phyloP scores from a whole-genome alignment of 2,113 vertebrate species.

The Cathartes aura region DNA sequence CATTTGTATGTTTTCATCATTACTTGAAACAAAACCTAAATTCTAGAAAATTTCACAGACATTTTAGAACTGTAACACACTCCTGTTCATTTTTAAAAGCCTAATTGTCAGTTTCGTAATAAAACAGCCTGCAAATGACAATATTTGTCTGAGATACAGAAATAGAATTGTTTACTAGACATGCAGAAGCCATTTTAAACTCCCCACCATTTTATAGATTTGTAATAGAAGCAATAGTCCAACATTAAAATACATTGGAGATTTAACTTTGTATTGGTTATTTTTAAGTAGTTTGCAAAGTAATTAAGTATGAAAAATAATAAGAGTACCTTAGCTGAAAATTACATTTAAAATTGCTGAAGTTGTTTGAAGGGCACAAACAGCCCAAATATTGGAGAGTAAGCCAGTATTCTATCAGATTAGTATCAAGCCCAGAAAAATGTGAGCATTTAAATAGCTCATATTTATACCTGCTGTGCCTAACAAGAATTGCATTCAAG shows the following conservation, averaged over 20 bases:
- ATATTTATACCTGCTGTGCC: neutral
- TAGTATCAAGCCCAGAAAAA: conserved; percentile 46
- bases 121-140: neutral
- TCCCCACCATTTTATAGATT: neutral
- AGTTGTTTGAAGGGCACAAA: neutral
- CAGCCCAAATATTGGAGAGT: neutral
- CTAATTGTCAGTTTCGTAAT: neutral
- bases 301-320: neutral
- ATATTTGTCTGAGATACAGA: conserved; percentile 1
- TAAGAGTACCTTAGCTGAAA: neutral
- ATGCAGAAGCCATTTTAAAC: neutral
- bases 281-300: neutral
- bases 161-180: neutral
- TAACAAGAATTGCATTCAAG: neutral
- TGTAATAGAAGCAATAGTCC: neutral
- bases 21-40: neutral
- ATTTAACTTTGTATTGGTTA: neutral
- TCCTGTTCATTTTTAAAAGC: neutral
- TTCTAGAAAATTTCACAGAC: neutral
- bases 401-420: neutral
- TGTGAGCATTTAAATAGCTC: conserved; percentile 40
- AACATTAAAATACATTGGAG: neutral
- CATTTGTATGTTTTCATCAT: neutral
- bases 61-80: neutral
- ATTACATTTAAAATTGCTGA: neutral